Percentiles rank a stretch among this genome's conserved stretches.
These are phyloP conservation scores for Aphelinus atriplicis DNA, from an alignment of 1,140 invertebrate species.

Conservation along the genomic window DNA sequence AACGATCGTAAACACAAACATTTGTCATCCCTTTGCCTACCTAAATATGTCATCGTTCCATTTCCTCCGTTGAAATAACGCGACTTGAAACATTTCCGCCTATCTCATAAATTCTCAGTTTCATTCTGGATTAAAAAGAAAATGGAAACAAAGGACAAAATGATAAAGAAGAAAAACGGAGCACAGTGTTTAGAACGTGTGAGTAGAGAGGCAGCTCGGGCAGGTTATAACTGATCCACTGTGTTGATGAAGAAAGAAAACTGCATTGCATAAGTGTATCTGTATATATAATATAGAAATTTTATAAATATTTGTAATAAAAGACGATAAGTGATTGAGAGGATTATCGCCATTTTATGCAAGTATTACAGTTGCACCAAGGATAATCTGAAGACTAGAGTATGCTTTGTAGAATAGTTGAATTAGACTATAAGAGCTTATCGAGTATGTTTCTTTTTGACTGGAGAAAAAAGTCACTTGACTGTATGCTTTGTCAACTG, in stretches of 20 bases:
- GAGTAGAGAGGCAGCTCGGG: conserved; percentile 56
- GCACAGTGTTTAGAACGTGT: conserved; percentile 50
- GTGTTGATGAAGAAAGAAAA: conserved; percentile 33
- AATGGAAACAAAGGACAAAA: conserved; percentile 17
- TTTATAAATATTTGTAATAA: conserved; percentile 54
- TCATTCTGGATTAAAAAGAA: conserved; percentile 21
- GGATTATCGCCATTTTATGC: conserved; percentile 40
- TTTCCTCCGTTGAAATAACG: neutral
- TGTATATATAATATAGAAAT: conserved; percentile 48
- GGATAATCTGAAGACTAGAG: conserved; percentile 42
- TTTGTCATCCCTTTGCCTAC: conserved; percentile 13
- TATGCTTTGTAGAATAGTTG: conserved; percentile 43
- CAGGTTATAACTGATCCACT: conserved; percentile 53
- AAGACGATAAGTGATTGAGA: conserved; percentile 39
- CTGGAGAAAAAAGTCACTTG: neutral
- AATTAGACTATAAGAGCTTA: conserved; percentile 34
- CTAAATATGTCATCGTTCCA: conserved; percentile 11
- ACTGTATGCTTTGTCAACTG: conserved; percentile 22
- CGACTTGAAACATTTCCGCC: conserved; percentile 8
- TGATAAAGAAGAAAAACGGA: conserved; percentile 40
- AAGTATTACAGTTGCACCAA: conserved; percentile 40
- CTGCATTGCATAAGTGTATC: conserved; percentile 39
- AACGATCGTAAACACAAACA: neutral
- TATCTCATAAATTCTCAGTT: conserved; percentile 21
- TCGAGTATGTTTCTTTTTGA: conserved; percentile 23